Evolutionary conservation across 2,797 vertebrate genomes (phyloP), one percentile per base, ranked within the genome.

Genomic region (Xenops minutus): DNA sequence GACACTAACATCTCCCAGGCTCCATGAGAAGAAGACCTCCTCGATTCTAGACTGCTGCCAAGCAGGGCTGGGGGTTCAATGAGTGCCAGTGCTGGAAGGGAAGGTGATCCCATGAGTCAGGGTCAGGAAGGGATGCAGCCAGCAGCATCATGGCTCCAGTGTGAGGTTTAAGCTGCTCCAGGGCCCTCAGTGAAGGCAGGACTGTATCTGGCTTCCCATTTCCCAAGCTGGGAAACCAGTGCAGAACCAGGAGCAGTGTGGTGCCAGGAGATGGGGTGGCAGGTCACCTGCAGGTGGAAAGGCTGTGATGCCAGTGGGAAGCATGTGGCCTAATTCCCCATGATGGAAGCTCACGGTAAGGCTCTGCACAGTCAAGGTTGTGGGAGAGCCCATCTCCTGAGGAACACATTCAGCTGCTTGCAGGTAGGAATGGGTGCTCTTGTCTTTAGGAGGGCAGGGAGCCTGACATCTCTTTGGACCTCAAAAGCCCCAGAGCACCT

Each of bases 121-220:
- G 52, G 26, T 4, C 67, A 20, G 61, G 0, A 2, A 68, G 19
- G 18, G 41, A 49, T 0, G 2, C 2, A 5, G 39, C 19, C 11
- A 3, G 75, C 67, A 72, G 72, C 1, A 0, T 5, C 54, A 68
- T 0, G 0, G 44, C 39, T 69, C 67, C 32, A 56, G 0, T 0
- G 1, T 0, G 0, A 46, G 39, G 8, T 54, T 74, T 56, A 16
- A 16, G 37, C 37, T 91, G 32, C 46, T 41, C 49, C 89, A 32
- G 54, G 36, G 76, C 9, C 51, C 67, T 41, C 76, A 43, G 63
- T 0, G 0, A 91, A 68, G 58, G 10, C 0, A 3, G 46, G 23
- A 18, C 17, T 68, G 10, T 44, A 68, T 43, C 67, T 23, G 41
- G 10, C 21, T 63, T 64, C 46, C 36, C 11, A 2, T 32, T 67